Evolutionary conservation across 92 coral and sea anemone genomes (phyloP).

Genomic region (Pocillopora meandrina): DNA sequence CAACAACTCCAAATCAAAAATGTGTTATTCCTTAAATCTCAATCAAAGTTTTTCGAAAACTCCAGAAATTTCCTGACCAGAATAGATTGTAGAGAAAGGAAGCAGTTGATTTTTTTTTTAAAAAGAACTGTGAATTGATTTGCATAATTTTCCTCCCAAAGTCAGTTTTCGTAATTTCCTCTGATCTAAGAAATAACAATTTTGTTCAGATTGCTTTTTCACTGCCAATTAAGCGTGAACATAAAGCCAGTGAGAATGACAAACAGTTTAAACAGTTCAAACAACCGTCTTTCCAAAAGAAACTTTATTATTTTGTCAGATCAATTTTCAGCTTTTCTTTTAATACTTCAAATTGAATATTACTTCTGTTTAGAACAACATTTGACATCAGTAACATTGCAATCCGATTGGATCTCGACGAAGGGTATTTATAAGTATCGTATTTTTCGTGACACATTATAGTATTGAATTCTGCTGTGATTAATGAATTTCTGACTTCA

Average conservation of each 20-base stretch:
- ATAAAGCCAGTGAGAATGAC: constrained; percentile 20
- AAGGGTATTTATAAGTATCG: neutral
- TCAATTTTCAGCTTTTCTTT: constrained; percentile 16
- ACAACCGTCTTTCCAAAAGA: neutral
- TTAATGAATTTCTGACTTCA: constrained; percentile 30
- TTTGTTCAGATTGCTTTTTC: constrained; percentile 31
- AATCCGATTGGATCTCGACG: constrained; percentile 6
- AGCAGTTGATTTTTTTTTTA: neutral
- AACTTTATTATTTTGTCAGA: constrained; percentile 25
- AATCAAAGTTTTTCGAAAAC: no score
- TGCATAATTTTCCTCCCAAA: neutral
- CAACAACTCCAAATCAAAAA: no score
- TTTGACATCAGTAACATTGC: constrained; percentile 10
- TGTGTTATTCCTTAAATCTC: no score
- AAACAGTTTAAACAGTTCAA: constrained; percentile 21
- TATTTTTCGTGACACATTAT: constrained; percentile 4
- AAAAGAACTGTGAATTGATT: neutral
- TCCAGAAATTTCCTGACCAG: no score
- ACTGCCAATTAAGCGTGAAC: constrained; percentile 22
- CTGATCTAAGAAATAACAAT: constrained; percentile 7
- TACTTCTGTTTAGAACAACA: constrained; percentile 1
- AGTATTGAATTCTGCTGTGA: constrained; percentile 16
- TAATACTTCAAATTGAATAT: neutral
- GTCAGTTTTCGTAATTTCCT: constrained; percentile 13
- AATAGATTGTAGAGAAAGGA: neutral